phyloP scores from a whole-genome alignment of 2,113 vertebrate genomes.

The Sebastes fasciatus region DNA sequence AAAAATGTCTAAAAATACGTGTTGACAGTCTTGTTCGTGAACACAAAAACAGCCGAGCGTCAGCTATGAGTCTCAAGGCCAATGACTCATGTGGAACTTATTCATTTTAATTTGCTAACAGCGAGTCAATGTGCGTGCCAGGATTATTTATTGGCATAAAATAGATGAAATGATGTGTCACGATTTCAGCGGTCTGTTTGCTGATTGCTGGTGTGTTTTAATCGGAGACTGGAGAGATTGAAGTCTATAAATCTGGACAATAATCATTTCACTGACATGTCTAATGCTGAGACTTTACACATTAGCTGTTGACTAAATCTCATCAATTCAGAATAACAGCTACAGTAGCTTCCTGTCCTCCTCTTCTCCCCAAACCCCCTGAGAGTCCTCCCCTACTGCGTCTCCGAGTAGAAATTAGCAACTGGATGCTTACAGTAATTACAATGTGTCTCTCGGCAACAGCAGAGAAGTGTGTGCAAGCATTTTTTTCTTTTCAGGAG shows the following conservation, averaged over 20 bases:
- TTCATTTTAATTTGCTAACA: constrained; percentile 38
- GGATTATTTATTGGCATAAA: constrained; percentile 35
- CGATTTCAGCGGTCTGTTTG: constrained; percentile 7
- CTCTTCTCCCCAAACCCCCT: constrained; percentile 41
- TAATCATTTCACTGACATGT: constrained; percentile 1
- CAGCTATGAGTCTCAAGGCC: constrained; percentile 41
- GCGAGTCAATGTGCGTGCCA: constrained; percentile 16
- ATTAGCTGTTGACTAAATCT: constrained; percentile 30
- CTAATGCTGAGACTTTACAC: neutral
- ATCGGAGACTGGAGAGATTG: neutral
- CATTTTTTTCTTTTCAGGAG: neutral
- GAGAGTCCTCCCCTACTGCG: constrained; percentile 57
- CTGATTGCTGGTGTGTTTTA: neutral
- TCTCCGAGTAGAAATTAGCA: constrained; percentile 71
- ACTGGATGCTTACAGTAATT: constrained; percentile 70
- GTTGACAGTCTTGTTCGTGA: neutral
- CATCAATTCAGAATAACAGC: constrained; percentile 38
- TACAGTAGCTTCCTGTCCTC: constrained; percentile 40
- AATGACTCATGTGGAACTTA: constrained; percentile 57
- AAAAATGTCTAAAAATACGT: constrained; percentile 13
- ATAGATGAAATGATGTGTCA: neutral
- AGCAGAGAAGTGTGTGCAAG: constrained; percentile 40
- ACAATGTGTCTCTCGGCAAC: constrained; percentile 76
- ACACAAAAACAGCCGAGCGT: constrained; percentile 37
- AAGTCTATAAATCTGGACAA: neutral